These are phyloP conservation scores for Panagrolaimus sp. DNA, from an alignment of 1,140 invertebrate species.

Conservation along the genomic window DNA sequence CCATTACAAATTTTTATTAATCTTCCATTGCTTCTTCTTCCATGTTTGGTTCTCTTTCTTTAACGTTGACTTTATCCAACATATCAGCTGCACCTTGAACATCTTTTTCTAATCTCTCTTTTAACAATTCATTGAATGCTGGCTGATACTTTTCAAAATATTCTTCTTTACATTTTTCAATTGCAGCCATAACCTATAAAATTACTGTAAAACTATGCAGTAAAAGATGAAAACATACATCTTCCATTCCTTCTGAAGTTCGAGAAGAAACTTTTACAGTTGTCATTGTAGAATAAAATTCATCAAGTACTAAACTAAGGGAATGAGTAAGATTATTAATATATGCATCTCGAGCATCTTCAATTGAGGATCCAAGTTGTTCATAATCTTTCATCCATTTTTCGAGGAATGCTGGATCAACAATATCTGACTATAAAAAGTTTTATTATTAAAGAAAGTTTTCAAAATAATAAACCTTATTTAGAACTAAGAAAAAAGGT, in stretches of 20 bases:
- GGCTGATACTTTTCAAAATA: constrained; percentile 50
- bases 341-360: constrained; percentile 67
- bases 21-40: not conserved
- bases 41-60: not conserved
- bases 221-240: constrained; percentile 37
- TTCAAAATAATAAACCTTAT: constrained; percentile 65
- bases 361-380: constrained; percentile 72
- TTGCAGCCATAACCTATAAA: constrained; percentile 41
- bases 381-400: constrained; percentile 98
- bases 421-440: constrained; percentile 70
- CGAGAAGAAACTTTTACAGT: constrained; percentile 51
- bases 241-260: constrained; percentile 56
- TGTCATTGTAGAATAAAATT: constrained; percentile 73
- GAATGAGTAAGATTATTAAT: constrained; percentile 74
- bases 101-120: constrained; percentile 31
- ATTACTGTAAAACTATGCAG: constrained; percentile 8
- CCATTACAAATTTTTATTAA: too few relatives aligned
- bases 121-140: constrained; percentile 52
- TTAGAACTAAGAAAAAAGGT: constrained; percentile 91
- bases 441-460: too few relatives aligned
- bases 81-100: constrained; percentile 26
- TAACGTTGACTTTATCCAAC: constrained; percentile 23
- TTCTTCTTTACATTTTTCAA: constrained; percentile 53
- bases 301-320: constrained; percentile 85
- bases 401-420: constrained; percentile 78